Conservation (phyloP, 2,888 invertebrate genomes). For the Steinernema hermaphroditum region DNA sequence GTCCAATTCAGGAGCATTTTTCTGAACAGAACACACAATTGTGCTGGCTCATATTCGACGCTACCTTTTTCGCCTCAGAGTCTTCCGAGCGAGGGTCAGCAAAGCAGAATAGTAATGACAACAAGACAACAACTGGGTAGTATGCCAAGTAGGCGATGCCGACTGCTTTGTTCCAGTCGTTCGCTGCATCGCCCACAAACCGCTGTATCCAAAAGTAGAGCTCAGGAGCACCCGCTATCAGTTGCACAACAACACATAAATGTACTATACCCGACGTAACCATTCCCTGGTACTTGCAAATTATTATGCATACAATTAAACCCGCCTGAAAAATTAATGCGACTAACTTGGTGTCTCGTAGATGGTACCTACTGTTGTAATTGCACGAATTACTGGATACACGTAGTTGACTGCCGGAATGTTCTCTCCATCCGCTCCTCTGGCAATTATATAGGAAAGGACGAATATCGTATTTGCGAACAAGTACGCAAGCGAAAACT, state of each 20-base stretch:
- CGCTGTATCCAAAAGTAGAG: slow-evolving; percentile 54
- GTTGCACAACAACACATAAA: slow-evolving; percentile 82
- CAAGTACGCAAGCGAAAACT: slow-evolving; percentile 38
- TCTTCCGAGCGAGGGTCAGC: slow-evolving; percentile 51
- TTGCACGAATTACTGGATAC: slow-evolving; percentile 54
- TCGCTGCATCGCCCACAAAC: slow-evolving; percentile 7
- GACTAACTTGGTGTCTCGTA: not conserved
- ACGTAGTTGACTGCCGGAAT: slow-evolving; percentile 44
- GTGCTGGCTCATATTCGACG: not conserved
- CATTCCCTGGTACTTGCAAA: slow-evolving; percentile 83
- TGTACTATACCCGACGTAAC: slow-evolving; percentile 87
- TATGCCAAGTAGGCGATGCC: slow-evolving; percentile 47
- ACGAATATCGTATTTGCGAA: slow-evolving; percentile 36
- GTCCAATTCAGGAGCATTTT: slow-evolving; percentile 48
- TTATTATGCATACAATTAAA: slow-evolving; percentile 72
- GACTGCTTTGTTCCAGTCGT: not conserved
- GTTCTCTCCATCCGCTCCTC: slow-evolving; percentile 27
- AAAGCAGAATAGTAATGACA: slow-evolving; percentile 51
- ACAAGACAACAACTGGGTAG: slow-evolving; percentile 46
- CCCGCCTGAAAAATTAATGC: slow-evolving; percentile 42
- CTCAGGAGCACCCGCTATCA: slow-evolving; percentile 74
- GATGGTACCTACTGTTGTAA: slow-evolving; percentile 50
- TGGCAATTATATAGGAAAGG: slow-evolving; percentile 34
- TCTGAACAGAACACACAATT: slow-evolving; percentile 34
- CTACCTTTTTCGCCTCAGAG: slow-evolving; percentile 36